phyloP scores from a whole-genome alignment of 2,797 vertebrate species.

The Manis crassicaudata region DNA sequence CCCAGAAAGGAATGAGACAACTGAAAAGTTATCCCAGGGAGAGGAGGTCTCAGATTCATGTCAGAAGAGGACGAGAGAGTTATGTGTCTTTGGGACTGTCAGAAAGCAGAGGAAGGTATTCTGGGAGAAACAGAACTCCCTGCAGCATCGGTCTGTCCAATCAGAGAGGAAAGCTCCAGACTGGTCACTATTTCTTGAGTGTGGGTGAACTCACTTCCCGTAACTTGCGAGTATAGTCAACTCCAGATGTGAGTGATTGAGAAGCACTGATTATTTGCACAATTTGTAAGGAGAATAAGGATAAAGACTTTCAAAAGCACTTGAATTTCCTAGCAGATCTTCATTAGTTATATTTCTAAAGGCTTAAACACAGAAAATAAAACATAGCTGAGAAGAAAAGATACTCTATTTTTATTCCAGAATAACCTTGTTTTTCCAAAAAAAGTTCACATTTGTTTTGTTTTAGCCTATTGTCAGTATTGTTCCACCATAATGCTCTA shows the following conservation, averaged over 20 bases:
- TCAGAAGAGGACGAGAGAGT: background rate
- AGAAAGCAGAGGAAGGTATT: background rate
- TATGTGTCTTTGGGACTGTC: background rate
- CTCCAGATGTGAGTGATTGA: background rate
- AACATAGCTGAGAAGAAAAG: slow-evolving; percentile 9
- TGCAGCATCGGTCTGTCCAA: background rate
- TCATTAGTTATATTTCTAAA: slow-evolving; percentile 48
- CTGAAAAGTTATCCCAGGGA: background rate
- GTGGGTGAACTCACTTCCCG: background rate
- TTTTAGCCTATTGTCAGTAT: background rate
- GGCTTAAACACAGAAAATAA: background rate
- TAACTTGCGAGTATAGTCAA: background rate
- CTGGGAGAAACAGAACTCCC: background rate
- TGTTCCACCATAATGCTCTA: background rate
- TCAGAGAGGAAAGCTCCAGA: background rate
- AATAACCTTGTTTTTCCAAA: background rate
- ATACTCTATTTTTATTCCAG: background rate
- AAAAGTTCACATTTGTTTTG: background rate
- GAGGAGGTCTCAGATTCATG: background rate
- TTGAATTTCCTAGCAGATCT: slow-evolving; percentile 31
- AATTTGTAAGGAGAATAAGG: background rate
- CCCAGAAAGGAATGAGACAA: slow-evolving; percentile 66
- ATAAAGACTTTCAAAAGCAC: background rate
- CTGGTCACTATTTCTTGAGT: background rate
- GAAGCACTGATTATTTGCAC: background rate